Conservation (phyloP, 2,113 vertebrate species). For the Hippolais icterina region DNA sequence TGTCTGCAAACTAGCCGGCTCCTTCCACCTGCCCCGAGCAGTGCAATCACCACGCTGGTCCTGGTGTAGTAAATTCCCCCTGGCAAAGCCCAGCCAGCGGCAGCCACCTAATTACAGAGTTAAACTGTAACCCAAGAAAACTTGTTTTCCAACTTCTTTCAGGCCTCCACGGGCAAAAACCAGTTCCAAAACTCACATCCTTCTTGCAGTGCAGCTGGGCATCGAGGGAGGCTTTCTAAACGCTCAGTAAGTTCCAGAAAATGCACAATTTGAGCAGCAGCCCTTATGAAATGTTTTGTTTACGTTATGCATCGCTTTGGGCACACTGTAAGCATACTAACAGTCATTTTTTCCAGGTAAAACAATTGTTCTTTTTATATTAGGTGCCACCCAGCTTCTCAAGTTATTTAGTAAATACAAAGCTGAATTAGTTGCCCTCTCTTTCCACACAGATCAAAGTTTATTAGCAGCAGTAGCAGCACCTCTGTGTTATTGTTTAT, state of each 20-base stretch:
- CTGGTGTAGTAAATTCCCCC: neutral
- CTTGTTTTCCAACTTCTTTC: neutral
- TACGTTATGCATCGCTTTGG: neutral
- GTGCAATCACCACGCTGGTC: rapidly evolving
- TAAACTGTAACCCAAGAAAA: constrained; percentile 20
- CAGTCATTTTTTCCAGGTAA: neutral
- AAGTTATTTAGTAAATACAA: neutral
- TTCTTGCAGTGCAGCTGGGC: rapidly evolving
- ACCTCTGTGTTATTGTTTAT: neutral
- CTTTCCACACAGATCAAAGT: neutral
- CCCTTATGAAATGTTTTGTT: neutral
- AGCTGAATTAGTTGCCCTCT: neutral
- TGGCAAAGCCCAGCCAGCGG: neutral
- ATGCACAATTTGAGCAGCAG: neutral
- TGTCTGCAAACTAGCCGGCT: neutral
- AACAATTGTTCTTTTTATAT: neutral
- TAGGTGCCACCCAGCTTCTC: neutral
- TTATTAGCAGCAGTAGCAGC: neutral
- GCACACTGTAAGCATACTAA: neutral
- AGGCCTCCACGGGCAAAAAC: neutral
- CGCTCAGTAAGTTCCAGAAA: neutral
- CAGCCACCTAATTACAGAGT: neutral
- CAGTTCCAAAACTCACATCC: neutral
- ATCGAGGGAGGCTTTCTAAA: neutral
- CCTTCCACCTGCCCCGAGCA: neutral